These are phyloP conservation scores for Oryctolagus cuniculus DNA, from an alignment of 2,113 vertebrate species.

Conservation along the genomic window DNA sequence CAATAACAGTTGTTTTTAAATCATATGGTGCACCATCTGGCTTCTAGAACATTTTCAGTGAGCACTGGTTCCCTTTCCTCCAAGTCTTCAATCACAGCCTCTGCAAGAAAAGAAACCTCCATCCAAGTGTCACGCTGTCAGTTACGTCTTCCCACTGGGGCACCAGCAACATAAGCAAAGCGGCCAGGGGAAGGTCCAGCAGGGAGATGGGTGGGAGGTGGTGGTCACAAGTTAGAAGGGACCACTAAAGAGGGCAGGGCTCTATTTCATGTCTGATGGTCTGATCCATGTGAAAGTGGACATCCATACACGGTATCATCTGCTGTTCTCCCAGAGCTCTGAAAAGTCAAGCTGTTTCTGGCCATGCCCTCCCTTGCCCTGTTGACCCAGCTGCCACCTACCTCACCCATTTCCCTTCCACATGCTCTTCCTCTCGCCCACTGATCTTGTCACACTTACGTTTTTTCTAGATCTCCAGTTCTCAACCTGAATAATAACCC, in stretches of 20 bases:
- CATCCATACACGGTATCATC: not conserved
- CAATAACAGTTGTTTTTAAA: not conserved
- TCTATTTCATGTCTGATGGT: no score
- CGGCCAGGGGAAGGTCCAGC: not conserved
- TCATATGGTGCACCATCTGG: not conserved
- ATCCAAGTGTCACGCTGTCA: no score
- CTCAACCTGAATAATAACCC: not conserved
- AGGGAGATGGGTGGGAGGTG: not conserved
- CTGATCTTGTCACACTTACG: not conserved
- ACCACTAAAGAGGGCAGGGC: not conserved
- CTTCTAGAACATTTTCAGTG: not conserved
- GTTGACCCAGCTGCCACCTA: not conserved
- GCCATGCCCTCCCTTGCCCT: not conserved
- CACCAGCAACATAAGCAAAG: not conserved
- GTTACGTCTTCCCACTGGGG: no score
- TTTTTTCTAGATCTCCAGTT: not conserved
- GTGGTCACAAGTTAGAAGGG: not conserved
- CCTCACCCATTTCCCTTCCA: not conserved
- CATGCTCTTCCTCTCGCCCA: not conserved
- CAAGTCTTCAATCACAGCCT: not conserved
- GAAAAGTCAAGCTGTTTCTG: not conserved
- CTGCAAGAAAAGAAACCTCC: not conserved
- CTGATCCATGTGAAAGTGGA: not conserved
- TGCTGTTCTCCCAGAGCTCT: not conserved
- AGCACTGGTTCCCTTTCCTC: not conserved